Base-by-base conservation (phyloP, 2,888 invertebrate species). In the Lissocephala sabroskyi region DNA sequence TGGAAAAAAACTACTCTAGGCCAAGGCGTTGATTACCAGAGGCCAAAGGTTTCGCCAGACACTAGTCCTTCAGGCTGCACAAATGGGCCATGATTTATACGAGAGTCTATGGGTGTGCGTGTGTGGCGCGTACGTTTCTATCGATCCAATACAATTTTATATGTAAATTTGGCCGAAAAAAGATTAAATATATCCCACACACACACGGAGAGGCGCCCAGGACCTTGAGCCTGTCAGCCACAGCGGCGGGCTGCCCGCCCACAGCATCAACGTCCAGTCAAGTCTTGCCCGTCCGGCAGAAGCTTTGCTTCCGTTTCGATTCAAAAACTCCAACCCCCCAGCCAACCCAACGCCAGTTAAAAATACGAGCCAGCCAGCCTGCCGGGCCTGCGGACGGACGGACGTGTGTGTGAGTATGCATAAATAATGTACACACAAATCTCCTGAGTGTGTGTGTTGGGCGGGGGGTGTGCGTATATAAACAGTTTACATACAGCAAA, bases 331-430 rank as follows among this genome's bases (percentile, higher is more conserved):
- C n/a, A n/a, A n/a, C n/a, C n/a, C n/a, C n/a, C n/a, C n/a, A n/a
- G n/a, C 65, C 65, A 73, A 68, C 67, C 67, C 71, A 68, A 39
- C 63, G 45, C 19, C 29, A 50, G 46, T 63, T 45, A 49, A 62
- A 59, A 59, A 56, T 59, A 59, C 56, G 62, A 50, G n/a, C n/a
- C n/a, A n/a, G 4, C 14, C 17, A 39, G n/a, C 9, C 5, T 11
- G 17, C n/a, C 11, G 19, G 7, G 19, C 36, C 3, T 36, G 16
- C n/a, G 11, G 10, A 32, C 32, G 11, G 5, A n/a, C 32, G 5
- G 6, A 16, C 19, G 18, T 18, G 16, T 39, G 56, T 59, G 52
- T 52, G 58, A 56, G 49, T 46, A 49, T 46, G 40, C 49, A 71
- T 68, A 48, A 67, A 64, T 71, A 53, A 71, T 68, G 71, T 60